phyloP scores from a whole-genome alignment of 2,113 vertebrate genomes.

The Prunella fulvescens region DNA sequence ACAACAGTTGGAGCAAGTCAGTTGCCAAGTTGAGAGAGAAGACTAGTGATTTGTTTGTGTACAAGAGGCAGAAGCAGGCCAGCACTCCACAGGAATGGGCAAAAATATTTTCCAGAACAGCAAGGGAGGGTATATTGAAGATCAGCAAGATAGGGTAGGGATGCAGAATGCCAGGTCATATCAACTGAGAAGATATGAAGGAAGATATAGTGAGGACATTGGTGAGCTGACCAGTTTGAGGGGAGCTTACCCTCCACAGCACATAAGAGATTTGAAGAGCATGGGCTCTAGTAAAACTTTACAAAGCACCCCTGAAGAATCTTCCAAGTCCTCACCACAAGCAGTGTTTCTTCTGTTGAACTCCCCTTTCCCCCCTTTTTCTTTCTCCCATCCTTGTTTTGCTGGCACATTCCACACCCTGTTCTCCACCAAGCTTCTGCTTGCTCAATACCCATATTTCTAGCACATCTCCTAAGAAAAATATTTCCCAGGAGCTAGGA shows the following conservation, averaged over 20 bases:
- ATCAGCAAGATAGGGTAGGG: background rate
- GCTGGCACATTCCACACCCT: background rate
- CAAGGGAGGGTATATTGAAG: background rate
- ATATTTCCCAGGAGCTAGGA: conserved; percentile 5
- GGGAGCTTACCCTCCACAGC: background rate
- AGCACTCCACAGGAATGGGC: background rate
- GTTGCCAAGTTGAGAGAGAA: background rate
- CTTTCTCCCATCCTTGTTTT: background rate
- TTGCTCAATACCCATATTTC: conserved; percentile 4
- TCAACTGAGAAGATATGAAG: background rate
- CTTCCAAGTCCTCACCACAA: background rate
- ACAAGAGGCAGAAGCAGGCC: background rate
- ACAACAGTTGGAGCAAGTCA: background rate
- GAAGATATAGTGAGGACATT: background rate
- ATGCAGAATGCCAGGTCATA: background rate
- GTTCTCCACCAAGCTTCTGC: background rate
- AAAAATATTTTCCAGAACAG: background rate
- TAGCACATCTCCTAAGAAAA: conserved; percentile 7
- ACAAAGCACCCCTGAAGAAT: background rate
- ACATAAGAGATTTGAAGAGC: background rate
- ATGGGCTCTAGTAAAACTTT: background rate
- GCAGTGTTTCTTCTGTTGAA: background rate
- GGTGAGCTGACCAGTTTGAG: background rate
- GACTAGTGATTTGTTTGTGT: background rate
- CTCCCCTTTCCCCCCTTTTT: rapidly evolving